These are phyloP conservation scores for Crematogaster levior DNA, from an alignment of 2,888 invertebrate genomes.

Conservation along the genomic window DNA sequence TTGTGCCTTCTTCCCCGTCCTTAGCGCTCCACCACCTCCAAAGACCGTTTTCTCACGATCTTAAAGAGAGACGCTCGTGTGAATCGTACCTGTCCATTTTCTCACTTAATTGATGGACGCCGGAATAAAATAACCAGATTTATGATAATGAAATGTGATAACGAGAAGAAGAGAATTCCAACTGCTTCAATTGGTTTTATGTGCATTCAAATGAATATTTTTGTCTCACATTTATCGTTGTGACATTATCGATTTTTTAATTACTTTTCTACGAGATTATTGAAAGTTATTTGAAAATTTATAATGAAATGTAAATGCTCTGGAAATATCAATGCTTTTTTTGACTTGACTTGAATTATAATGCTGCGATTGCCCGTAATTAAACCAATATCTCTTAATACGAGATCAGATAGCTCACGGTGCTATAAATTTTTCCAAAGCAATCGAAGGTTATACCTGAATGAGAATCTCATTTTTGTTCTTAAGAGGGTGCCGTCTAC, in stretches of 20 bases:
- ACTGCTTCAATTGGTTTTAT: constrained; percentile 30
- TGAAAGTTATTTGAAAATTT: too few relatives aligned
- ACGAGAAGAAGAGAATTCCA: constrained; percentile 21
- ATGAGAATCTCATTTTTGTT: constrained; percentile 59
- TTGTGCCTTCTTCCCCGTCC: constrained; percentile 62
- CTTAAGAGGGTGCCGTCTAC: constrained; percentile 60
- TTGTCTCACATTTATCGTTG: not conserved
- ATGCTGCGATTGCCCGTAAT: constrained; percentile 7
- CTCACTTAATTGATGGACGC: constrained; percentile 63
- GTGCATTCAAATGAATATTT: not conserved
- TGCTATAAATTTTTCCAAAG: constrained; percentile 19
- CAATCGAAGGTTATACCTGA: constrained; percentile 12
- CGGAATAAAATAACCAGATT: constrained; percentile 62
- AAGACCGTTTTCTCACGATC: constrained; percentile 70
- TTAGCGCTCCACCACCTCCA: constrained; percentile 48
- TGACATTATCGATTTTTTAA: not conserved
- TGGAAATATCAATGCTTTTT: not conserved
- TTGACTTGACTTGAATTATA: not conserved
- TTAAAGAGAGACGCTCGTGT: constrained; percentile 47
- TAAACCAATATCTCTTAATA: constrained; percentile 19
- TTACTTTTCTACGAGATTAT: not conserved
- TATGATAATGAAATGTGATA: constrained; percentile 51
- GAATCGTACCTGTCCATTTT: constrained; percentile 67
- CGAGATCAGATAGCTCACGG: constrained; percentile 33
- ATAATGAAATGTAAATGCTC: not conserved